Evolutionary conservation across 1,140 invertebrate genomes (phyloP).

Genomic region (Procambarus virginalis): DNA sequence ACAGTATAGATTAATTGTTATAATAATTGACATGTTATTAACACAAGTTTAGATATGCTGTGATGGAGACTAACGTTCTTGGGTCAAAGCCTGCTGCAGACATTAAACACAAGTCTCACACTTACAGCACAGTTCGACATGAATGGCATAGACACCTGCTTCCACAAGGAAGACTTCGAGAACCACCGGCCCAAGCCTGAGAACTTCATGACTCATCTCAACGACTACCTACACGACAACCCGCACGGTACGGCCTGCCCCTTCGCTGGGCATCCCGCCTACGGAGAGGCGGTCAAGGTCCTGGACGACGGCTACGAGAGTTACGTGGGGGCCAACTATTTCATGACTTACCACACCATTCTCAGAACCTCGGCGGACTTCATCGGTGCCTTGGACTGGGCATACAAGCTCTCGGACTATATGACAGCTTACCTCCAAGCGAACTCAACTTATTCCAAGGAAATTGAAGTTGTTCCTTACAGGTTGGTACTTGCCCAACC

Average conservation of each 20-base stretch:
- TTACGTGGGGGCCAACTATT: slow-evolving; percentile 81
- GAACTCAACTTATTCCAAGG: slow-evolving; percentile 71
- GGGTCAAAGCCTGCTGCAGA: no score
- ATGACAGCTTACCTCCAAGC: slow-evolving; percentile 82
- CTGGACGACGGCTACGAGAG: slow-evolving; percentile 52
- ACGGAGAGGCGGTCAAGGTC: slow-evolving; percentile 78
- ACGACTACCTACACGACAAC: slow-evolving; percentile 87
- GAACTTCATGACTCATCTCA: slow-evolving; percentile 84
- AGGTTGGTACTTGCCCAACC: slow-evolving; percentile 76
- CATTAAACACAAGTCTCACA: neutral
- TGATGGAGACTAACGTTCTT: no score
- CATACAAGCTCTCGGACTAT: slow-evolving; percentile 83
- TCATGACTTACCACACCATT: slow-evolving; percentile 91
- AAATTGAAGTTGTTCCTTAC: slow-evolving; percentile 89
- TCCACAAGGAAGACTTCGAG: slow-evolving; percentile 21
- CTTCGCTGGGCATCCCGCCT: slow-evolving; percentile 86
- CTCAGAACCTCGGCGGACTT: slow-evolving; percentile 87
- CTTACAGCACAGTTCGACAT: neutral
- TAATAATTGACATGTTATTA: neutral
- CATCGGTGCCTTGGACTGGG: slow-evolving; percentile 84
- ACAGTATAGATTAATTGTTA: neutral
- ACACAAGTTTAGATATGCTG: neutral
- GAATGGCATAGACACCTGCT: slow-evolving; percentile 14
- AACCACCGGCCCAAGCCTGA: slow-evolving; percentile 73
- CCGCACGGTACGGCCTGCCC: slow-evolving; percentile 83